Percentiles rank a stretch among this genome's conserved stretches.
Conservation (phyloP, 2,797 vertebrate genomes). For the Fistularia tabacaria region DNA sequence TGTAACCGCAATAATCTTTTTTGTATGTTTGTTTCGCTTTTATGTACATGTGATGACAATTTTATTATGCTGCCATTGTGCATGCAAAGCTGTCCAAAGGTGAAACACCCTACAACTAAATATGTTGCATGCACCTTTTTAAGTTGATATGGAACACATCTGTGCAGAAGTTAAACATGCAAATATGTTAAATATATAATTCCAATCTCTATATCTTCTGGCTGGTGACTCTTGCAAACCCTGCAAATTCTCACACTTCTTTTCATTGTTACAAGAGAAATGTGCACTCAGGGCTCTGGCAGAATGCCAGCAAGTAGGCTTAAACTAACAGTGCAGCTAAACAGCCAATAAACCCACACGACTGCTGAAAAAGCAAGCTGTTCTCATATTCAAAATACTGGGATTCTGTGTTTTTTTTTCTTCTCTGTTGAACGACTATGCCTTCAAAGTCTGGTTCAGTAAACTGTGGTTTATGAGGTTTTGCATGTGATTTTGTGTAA, state of each 20-base stretch:
- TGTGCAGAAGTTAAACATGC: too few species aligned
- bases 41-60: too few species aligned
- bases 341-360: slow-evolving; percentile 58
- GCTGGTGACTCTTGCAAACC: slow-evolving; percentile 22
- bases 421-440: background rate
- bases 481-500: background rate
- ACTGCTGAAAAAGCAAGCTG: slow-evolving; percentile 47
- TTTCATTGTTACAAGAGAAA: slow-evolving; percentile 33
- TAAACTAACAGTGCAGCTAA: slow-evolving; percentile 37
- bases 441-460: slow-evolving; percentile 6
- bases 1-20: background rate
- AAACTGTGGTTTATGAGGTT: slow-evolving; percentile 1
- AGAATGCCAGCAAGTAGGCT: slow-evolving; percentile 41
- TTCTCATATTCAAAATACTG: slow-evolving; percentile 23
- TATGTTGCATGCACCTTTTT: background rate
- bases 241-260: slow-evolving; percentile 16
- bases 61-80: background rate
- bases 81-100: background rate
- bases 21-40: background rate
- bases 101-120: background rate
- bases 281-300: slow-evolving; percentile 43
- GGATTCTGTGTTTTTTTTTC: slow-evolving; percentile 23
- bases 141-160: too few species aligned
- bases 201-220: slow-evolving; percentile 24
- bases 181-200: slow-evolving; percentile 16